Percentiles rank a stretch among this genome's conserved stretches.
phyloP scores from a whole-genome alignment of 64 coral and sea anemone species.

The Pachyseris speciosa region DNA sequence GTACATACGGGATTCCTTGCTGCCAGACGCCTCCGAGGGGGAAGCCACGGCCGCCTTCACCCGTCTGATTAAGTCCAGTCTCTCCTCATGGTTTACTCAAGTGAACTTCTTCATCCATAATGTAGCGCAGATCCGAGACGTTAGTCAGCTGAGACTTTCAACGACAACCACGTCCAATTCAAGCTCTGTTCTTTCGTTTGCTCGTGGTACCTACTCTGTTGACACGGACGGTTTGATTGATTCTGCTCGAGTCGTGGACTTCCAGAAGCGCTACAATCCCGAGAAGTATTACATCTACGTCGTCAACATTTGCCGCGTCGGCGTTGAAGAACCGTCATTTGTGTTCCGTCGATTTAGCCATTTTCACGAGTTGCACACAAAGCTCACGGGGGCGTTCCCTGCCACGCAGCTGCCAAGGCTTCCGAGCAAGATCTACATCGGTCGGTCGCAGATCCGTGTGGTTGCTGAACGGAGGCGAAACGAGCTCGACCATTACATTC shows the following conservation, averaged over 20 bases:
- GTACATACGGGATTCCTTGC: slow-evolving; percentile 92
- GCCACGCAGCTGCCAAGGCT: slow-evolving; percentile 80
- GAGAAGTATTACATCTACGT: slow-evolving; percentile 99
- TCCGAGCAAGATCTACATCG: slow-evolving; percentile 92
- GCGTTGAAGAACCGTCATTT: slow-evolving; percentile 69
- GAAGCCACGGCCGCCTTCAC: slow-evolving; percentile 93
- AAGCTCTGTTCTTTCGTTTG: slow-evolving; percentile 84
- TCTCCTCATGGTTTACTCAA: slow-evolving; percentile 92
- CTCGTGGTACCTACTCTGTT: slow-evolving; percentile 81
- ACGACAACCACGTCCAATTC: not conserved
- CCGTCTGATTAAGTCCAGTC: slow-evolving; percentile 85
- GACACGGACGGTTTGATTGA: slow-evolving; percentile 76
- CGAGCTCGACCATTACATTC: slow-evolving; percentile 87
- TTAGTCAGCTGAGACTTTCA: slow-evolving; percentile 73
- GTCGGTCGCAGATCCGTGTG: slow-evolving; percentile 93
- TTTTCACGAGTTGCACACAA: slow-evolving; percentile 90
- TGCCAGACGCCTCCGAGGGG: slow-evolving; percentile 82
- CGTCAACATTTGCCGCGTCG: slow-evolving; percentile 83
- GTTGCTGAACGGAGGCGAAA: slow-evolving; percentile 89
- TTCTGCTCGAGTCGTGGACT: slow-evolving; percentile 95
- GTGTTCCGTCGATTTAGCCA: slow-evolving; percentile 96
- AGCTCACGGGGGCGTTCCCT: slow-evolving; percentile 80
- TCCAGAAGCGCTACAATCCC: slow-evolving; percentile 85
- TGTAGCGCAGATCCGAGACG: slow-evolving; percentile 93
- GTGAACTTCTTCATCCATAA: slow-evolving; percentile 99